Evolutionary conservation across 30 jellyfish, hydroid and myxozoan genomes (phyloP), one percentile per base, ranked within the genome.

Genomic region (Catostylus mosaicus): DNA sequence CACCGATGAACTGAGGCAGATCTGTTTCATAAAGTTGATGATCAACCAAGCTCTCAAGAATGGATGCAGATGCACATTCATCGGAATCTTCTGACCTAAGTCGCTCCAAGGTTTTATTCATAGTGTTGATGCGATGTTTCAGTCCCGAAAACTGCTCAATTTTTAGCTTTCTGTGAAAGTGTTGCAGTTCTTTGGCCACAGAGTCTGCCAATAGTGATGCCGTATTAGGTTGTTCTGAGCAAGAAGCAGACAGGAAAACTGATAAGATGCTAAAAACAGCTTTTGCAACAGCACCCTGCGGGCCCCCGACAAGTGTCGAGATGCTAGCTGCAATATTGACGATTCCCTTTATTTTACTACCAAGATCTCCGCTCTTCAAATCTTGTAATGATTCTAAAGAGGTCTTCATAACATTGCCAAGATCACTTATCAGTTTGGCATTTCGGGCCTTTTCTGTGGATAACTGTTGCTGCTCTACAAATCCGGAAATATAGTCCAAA

Each of bases 1-100:
- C 85, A 32, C 85, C 85, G 30, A 73, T 73, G 29, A 73, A 46
- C 40, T 50, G 73, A 23, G 85, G 85, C 50, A 73, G 48, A 33
- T 73, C 85, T 46, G 56, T 30, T 23, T 26, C 47, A 19, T 45
- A 45, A 20, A 73, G 72, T 20, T 5, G 48, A 4, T 34, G 27
- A 16, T 66, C 78, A 38, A 30, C 22, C 26, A 66, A 20, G 12
- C 31, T 30, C 11, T 23, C 51, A 33, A 29, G 54, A 35, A 14
- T 30, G 4, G 78, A 66, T 1, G 75, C 6, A n/a, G 75, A 16
- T 16, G 50, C 75, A 62, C 33, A 22, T 16, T 2, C 50, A 5
- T 56, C 69, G 33, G 33, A 18, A 20, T 20, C 26, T 56, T 56
- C 32, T 56, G 7, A 4, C 18, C 78, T 66, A 29, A 66, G 59